Percentiles rank a stretch among this genome's conserved stretches.
These are phyloP conservation scores for Tetragonisca angustula DNA, from an alignment of 2,888 invertebrate species.

Conservation along the genomic window DNA sequence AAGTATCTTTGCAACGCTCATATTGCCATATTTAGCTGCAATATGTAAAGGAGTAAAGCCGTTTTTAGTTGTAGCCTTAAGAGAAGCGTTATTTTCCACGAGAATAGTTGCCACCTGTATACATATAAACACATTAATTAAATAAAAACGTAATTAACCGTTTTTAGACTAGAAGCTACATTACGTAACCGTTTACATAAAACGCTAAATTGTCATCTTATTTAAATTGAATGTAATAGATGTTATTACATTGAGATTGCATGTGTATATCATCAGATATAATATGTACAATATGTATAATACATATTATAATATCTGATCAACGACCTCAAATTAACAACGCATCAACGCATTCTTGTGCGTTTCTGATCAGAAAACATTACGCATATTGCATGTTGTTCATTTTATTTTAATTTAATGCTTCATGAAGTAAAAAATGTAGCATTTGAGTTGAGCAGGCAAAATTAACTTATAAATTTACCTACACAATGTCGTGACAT, in stretches of 20 bases:
- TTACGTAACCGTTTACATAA: background rate
- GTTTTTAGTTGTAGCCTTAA: slow-evolving; percentile 96
- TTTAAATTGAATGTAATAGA: background rate
- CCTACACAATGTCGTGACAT: background rate
- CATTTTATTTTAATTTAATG: background rate
- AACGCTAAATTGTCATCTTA: background rate
- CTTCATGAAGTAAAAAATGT: background rate
- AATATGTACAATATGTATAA: background rate
- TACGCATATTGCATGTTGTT: background rate
- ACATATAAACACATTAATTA: slow-evolving; percentile 16
- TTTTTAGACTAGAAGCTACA: background rate
- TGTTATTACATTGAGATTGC: background rate
- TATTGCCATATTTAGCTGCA: slow-evolving; percentile 98
- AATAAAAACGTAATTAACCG: background rate
- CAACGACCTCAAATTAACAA: background rate
- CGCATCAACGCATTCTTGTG: background rate
- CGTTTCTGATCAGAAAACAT: background rate
- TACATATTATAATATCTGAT: background rate
- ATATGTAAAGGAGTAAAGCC: slow-evolving; percentile 99
- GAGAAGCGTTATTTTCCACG: slow-evolving; percentile 95
- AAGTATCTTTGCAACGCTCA: slow-evolving; percentile 93
- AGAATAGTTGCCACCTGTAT: slow-evolving; percentile 92
- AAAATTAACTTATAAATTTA: background rate
- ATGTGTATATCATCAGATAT: background rate
- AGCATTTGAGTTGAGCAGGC: background rate